These are phyloP conservation scores for Penaeus indicus DNA, from an alignment of 1,140 invertebrate genomes.

Conservation along the genomic window DNA sequence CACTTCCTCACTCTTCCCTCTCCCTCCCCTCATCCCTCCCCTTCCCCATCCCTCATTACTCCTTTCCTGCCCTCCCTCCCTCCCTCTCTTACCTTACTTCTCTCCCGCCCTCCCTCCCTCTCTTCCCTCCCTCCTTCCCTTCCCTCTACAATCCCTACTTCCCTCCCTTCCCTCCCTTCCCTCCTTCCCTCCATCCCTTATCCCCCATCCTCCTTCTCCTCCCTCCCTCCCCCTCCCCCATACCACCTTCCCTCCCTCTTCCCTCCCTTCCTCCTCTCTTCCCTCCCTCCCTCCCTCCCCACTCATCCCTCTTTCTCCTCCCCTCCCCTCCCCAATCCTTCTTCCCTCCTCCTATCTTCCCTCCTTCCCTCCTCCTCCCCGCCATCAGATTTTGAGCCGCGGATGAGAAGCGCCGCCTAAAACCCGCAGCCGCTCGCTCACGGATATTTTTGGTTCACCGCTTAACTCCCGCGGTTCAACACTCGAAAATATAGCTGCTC, in stretches of 20 bases:
- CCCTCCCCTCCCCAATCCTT: neutral
- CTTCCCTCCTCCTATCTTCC: neutral
- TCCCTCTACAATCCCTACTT: neutral
- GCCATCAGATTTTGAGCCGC: slow-evolving; percentile 11
- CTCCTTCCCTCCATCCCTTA: no score
- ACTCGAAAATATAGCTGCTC: neutral
- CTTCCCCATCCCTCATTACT: no score
- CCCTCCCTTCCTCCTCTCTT: neutral
- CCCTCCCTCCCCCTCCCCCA: neutral
- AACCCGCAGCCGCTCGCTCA: neutral
- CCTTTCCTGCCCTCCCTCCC: no score
- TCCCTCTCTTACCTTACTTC: no score
- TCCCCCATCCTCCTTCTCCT: no score
- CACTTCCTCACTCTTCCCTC: neutral
- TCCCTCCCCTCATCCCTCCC: no score
- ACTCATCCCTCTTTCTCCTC: neutral
- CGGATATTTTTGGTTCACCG: slow-evolving; percentile 41
- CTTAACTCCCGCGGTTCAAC: slow-evolving; percentile 38
- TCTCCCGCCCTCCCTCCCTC: no score
- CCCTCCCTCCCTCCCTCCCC: neutral
- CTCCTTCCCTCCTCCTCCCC: neutral
- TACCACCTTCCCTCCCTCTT: neutral
- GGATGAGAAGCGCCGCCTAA: slow-evolving; percentile 40
- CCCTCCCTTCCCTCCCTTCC: neutral
- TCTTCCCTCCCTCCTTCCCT: neutral